phyloP scores from a whole-genome alignment of 2,888 invertebrate genomes.

The Diaphora mendica region DNA sequence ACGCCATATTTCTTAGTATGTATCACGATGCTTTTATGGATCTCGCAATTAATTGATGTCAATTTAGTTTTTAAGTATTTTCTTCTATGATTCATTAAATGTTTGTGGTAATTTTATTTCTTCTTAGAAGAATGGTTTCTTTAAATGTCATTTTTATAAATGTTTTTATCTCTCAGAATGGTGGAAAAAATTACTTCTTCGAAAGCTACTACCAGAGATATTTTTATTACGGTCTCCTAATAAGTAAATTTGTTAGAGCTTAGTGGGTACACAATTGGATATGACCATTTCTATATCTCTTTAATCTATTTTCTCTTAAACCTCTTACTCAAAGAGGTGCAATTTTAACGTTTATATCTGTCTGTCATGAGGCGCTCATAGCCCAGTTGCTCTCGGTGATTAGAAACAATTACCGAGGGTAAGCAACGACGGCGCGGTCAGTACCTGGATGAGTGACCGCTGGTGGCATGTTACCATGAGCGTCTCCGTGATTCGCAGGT shows the following conservation, averaged over 20 bases:
- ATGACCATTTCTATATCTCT: not conserved
- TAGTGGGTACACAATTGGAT: not conserved
- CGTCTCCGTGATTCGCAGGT: no score
- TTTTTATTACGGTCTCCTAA: not conserved
- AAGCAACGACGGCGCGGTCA: no score
- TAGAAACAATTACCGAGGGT: no score
- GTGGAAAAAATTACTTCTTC: not conserved
- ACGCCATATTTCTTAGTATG: constrained; percentile 8
- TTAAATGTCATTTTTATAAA: not conserved
- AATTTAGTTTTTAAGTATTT: not conserved
- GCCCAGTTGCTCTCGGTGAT: no score
- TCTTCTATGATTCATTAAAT: constrained; percentile 10
- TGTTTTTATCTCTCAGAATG: not conserved
- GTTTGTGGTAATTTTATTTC: not conserved
- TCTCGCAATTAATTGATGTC: constrained; percentile 8
- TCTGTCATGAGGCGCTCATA: no score
- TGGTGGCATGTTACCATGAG: no score
- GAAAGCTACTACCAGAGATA: not conserved
- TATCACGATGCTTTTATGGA: not conserved
- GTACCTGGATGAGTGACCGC: no score
- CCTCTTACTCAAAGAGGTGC: not conserved
- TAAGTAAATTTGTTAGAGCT: not conserved
- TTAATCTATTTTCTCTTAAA: not conserved
- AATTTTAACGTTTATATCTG: not conserved
- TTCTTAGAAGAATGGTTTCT: not conserved